Evolutionary conservation across 1,140 invertebrate genomes (phyloP).

Genomic region (Rhopalosiphum padi): DNA sequence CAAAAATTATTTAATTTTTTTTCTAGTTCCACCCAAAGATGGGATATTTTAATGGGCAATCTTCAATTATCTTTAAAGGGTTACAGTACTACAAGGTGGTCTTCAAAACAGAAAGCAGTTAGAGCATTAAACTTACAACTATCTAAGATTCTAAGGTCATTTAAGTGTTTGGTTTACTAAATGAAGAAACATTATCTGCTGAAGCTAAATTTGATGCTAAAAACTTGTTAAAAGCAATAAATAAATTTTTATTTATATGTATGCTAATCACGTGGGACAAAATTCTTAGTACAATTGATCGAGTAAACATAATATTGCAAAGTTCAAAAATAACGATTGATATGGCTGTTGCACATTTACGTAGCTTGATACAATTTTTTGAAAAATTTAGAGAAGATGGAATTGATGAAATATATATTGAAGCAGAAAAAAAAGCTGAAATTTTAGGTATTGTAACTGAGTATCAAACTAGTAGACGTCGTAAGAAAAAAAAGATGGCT

Average conservation of each 20-base stretch:
- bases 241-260: slow-evolving; percentile 14
- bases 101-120: not conserved
- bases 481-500: not conserved
- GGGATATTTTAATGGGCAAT: slow-evolving; percentile 55
- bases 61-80: slow-evolving; percentile 16
- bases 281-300: slow-evolving; percentile 27
- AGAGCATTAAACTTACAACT: slow-evolving; percentile 27
- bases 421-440: slow-evolving; percentile 26
- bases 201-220: slow-evolving; percentile 32
- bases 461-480: not conserved
- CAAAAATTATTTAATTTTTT: slow-evolving; percentile 61
- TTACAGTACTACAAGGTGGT: slow-evolving; percentile 24
- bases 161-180: not conserved
- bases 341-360: slow-evolving; percentile 10
- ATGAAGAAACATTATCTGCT: not conserved
- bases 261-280: not conserved
- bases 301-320: slow-evolving; percentile 27
- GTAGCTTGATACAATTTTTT: not conserved
- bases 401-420: slow-evolving; percentile 13
- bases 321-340: slow-evolving; percentile 1
- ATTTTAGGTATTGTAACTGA: not conserved
- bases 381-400: not conserved
- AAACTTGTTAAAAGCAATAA: slow-evolving; percentile 13
- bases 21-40: slow-evolving; percentile 60
- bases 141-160: not conserved